Evolutionary conservation across 2,113 vertebrate species (phyloP), one percentile per base, ranked within the genome.

Genomic region (Passerina amoena): DNA sequence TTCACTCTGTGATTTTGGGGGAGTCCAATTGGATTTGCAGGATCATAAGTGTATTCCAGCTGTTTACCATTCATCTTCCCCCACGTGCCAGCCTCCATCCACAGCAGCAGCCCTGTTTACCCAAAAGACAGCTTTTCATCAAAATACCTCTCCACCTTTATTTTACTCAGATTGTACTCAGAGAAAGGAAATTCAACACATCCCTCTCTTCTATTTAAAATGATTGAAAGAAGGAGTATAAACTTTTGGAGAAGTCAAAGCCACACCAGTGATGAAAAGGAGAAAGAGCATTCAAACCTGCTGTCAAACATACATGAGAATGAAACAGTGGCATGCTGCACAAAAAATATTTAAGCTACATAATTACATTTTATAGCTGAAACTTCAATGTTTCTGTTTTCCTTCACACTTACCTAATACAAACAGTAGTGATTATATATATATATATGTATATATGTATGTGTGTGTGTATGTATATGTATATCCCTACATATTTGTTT

Each of bases 381-480:
- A 88, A 71, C 10, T 25, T 54, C 23, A 33, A 47, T 0, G 3
- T 14, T 40, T 85, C 24, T 51, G 1, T 72, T 64, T 59, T 75
- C 24, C 68, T 70, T 27, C 56, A 60, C 19, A 4, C 11, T 80
- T 24, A 25, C 9, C 20, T 2, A 1, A 50, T 18, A 33, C 5
- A 75, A 78, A 47, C 2, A 63, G 27, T 12, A 71, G 9, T 19
- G 20, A 40, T 56, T 68, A 8, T 51, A 1, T 25, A 18, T 50
- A 86, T 3, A 2, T 22, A 20, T 53, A 86, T 3, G 1, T 24
- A 18, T 53, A 86, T 2, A 2, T 25, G 14, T 2, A 1, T 24
- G 14, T 2, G 1, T 25, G 14, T 2, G 1, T 24, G 14, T 2
- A 50, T 50, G 4, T 25, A 14, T 50, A 25, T 50, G 1, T 25